These are phyloP conservation scores for Ictalurus punctatus DNA, from an alignment of 2,113 vertebrate genomes.

Conservation along the genomic window DNA sequence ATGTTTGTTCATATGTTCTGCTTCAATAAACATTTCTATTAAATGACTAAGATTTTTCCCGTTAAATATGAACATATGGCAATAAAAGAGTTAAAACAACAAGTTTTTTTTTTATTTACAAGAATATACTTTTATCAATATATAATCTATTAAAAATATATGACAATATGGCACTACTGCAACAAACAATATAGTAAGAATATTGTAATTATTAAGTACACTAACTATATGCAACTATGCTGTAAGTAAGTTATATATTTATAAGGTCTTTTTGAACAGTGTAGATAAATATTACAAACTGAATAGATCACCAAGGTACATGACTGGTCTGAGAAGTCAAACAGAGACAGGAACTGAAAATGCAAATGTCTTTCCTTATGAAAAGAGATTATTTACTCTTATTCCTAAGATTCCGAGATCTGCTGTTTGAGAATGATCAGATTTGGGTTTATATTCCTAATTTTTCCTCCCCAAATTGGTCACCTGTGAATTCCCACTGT, in stretches of 20 bases:
- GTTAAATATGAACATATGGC: neutral
- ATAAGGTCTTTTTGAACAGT: too few species aligned
- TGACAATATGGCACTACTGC: neutral
- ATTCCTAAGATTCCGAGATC: neutral
- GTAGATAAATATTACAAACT: neutral
- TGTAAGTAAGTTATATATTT: neutral
- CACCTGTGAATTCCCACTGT: neutral
- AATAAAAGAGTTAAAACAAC: neutral
- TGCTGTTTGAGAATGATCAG: neutral
- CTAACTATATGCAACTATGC: neutral
- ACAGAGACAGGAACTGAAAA: neutral
- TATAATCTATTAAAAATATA: neutral
- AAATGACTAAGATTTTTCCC: too few species aligned
- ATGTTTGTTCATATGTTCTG: neutral
- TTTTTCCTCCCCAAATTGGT: neutral
- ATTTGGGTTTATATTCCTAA: neutral
- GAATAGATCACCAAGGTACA: neutral
- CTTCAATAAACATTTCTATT: neutral
- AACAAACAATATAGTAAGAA: neutral
- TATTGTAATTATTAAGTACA: neutral
- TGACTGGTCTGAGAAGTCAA: neutral
- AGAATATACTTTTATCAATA: neutral
- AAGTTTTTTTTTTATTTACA: neutral
- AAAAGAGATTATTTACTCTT: neutral
- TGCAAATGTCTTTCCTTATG: neutral